Percentiles rank a stretch among this genome's conserved stretches.
Conservation (phyloP, 1,140 invertebrate genomes). For the Pseudomyrmex sp. region DNA sequence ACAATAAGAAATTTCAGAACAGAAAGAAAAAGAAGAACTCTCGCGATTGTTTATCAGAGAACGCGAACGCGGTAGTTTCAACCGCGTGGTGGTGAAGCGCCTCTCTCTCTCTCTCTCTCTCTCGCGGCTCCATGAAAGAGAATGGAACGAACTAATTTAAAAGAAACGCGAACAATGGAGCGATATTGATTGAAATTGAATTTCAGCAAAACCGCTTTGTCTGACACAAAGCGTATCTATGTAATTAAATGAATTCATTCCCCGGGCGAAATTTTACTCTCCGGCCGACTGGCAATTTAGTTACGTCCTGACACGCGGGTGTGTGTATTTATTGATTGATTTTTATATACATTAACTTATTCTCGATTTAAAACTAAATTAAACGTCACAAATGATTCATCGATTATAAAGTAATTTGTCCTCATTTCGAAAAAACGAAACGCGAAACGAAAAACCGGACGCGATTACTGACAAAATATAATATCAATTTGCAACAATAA, state of each 20-base stretch:
- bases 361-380: neutral
- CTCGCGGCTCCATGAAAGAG: neutral
- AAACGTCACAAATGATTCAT: neutral
- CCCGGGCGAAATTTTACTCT: conserved; percentile 18
- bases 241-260: conserved; percentile 39
- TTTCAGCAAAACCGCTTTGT: conserved; percentile 11
- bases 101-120: neutral
- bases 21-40: neutral
- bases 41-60: neutral
- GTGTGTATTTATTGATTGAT: conserved; percentile 25
- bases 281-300: neutral
- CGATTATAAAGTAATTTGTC: neutral
- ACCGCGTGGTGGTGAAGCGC: neutral
- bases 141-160: neutral
- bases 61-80: neutral
- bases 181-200: conserved; percentile 40
- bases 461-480: no score
- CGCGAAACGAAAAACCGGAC: no score
- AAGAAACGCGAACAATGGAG: conserved; percentile 1
- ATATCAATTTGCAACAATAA: no score
- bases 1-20: neutral
- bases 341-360: conserved; percentile 19
- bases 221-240: neutral
- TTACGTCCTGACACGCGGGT: neutral
- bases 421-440: neutral